Base-by-base conservation (phyloP, 1,140 invertebrate species). In the Heliconius eleuchia region DNA sequence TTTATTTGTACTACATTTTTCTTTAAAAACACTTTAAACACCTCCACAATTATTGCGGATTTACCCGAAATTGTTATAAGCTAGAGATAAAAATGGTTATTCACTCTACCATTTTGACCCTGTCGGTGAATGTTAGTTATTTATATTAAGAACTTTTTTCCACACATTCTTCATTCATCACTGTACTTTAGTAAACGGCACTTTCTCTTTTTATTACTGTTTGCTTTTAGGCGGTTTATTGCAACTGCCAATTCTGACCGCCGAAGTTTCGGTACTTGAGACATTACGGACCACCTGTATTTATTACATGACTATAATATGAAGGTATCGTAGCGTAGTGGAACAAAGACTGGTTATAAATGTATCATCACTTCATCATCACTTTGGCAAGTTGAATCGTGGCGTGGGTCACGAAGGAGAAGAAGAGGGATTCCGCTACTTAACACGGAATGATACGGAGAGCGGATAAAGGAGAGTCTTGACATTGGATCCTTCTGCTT, bases 161-260 rank as follows among this genome's bases (percentile, higher is more conserved):
- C 57, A 66, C 57, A 66, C 57, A 66, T 66, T 66, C n/a, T n/a
- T 66, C 57, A 66, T 66, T 30, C 23, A 66, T 66, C 57, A 66
- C 57, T 34, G 71, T 71, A 71, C 30, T 71, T 71, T 37, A 87
- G 83, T 87, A 84, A 85, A 83, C 85, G 84, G 84, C 84, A 85
- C 84, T 89, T 87, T 86, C 85, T 86, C 79, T 88, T 89, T 92
- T 92, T 92, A 92, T 91, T 88, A 88, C 88, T 87, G 82, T 92
- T 92, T 92, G 90, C 90, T 92, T 92, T 92, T 91, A 92, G 88
- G 85, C 88, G 83, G 81, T 87, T 92, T 87, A 89, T 88, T 86
- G 82, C 78, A 79, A 71, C 50, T 27, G 70, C 57, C 78, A 79
- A 75, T 79, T 79, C 74, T 73, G 73, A 39, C 42, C 73, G 78